phyloP scores from a whole-genome alignment of 2,888 invertebrate species.

The Quadroppia sp. region DNA sequence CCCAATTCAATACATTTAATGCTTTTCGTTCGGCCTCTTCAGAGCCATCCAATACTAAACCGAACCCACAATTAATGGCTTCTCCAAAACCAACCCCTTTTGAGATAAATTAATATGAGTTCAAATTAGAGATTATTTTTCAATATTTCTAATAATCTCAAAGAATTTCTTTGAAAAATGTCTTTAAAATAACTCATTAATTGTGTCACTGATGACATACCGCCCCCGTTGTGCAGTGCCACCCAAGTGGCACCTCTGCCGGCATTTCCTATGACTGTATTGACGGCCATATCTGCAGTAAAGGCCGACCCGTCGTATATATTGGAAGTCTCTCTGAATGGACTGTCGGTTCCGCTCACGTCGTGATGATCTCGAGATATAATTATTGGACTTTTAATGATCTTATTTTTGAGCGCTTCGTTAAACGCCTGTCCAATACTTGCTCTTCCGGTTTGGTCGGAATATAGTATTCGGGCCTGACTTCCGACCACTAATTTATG shows the following conservation, averaged over 20 bases:
- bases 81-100: constrained; percentile 51
- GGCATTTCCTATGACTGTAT: constrained; percentile 60
- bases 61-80: constrained; percentile 63
- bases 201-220: constrained; percentile 47
- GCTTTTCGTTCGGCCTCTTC: constrained; percentile 56
- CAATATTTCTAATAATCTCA: too few relatives aligned
- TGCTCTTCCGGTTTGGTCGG: constrained; percentile 59
- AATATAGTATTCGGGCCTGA: constrained; percentile 61
- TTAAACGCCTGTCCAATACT: constrained; percentile 60
- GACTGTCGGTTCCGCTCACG: constrained; percentile 63
- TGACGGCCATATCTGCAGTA: constrained; percentile 62
- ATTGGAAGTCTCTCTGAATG: constrained; percentile 62
- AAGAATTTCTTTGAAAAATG: too few relatives aligned
- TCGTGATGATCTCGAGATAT: constrained; percentile 63
- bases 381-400: constrained; percentile 57
- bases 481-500: constrained; percentile 60
- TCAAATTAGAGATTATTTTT: too few relatives aligned
- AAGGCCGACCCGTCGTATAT: constrained; percentile 61
- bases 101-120: too few relatives aligned
- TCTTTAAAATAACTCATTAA: too few relatives aligned
- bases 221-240: constrained; percentile 60
- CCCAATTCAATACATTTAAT: constrained; percentile 59
- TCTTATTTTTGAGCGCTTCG: constrained; percentile 56
- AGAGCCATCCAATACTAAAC: constrained; percentile 60
- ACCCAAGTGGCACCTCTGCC: constrained; percentile 64